Base-by-base conservation (phyloP, 2,797 vertebrate species). In the Lindbergichthys nudifrons region DNA sequence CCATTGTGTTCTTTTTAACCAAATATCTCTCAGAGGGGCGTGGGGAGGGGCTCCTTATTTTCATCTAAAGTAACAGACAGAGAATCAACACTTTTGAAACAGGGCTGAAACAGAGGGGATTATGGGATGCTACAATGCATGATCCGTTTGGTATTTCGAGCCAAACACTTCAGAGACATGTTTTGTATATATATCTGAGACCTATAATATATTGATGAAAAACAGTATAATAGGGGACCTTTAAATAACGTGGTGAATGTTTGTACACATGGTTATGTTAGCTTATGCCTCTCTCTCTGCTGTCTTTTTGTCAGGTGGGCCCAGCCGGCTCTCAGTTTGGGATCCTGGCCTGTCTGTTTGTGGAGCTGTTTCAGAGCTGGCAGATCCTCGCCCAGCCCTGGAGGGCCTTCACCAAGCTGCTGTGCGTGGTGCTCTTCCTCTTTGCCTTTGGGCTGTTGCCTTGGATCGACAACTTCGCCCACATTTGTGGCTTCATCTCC, bases 281-380 rank as follows among this genome's bases (percentile, higher is more conserved):
- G 13, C 50, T 76, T n/a, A 62, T 19, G 0, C 52, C n/a, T 32
- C 12, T 52, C 13, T 57, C 30, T 65, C 32, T 73, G 6, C 15
- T 77, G 5, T 77, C 48, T 51, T 23, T 52, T 19, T 62, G 64
- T 60, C 91, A 99, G 98, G 98, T 99, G 81, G 98, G 98, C 80
- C 98, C 98, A 0, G 98, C 98, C 0, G 97, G 98, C 82, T 99
- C 97, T 61, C 98, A 99, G 95, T 99, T 99, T 50, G 97, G 98
- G 71, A 98, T 99, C 91, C 92, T 99, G 90, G 98, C 98, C 80
- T 99, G 98, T 87, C 95, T 99, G 70, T 99, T 99, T 26, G 97
- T 99, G 94, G 98, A 99, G 93, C 92, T 99, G 82, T 96, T 99
- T 82, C 98, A 99, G 94, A 98, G 98, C 88, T 99, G 98, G 98